These are phyloP conservation scores for Callorhinus ursinus DNA, from an alignment of 2,113 vertebrate genomes.

Conservation along the genomic window DNA sequence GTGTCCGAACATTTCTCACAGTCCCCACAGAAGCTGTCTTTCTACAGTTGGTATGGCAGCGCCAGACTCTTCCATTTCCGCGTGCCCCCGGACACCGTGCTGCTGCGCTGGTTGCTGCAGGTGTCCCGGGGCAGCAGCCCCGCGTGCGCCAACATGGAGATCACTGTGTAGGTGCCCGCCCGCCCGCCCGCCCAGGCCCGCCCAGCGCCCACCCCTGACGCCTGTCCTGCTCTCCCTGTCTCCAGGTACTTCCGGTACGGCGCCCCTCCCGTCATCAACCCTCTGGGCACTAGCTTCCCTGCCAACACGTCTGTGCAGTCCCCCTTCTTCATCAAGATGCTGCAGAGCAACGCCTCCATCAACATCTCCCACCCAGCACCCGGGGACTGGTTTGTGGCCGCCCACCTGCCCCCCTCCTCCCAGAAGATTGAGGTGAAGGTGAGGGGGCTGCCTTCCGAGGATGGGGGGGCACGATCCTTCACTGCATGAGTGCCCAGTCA, in stretches of 20 bases:
- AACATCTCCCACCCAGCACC: slow-evolving; percentile 91
- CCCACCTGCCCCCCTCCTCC: slow-evolving; percentile 93
- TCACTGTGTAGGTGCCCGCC: slow-evolving; percentile 89
- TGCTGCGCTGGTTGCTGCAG: slow-evolving; percentile 92
- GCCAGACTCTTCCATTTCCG: slow-evolving; percentile 93
- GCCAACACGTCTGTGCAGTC: slow-evolving; percentile 84
- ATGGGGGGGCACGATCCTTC: neutral
- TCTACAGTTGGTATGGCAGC: slow-evolving; percentile 94
- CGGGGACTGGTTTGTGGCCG: slow-evolving; percentile 94
- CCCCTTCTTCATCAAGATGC: slow-evolving; percentile 86
- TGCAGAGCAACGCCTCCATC: slow-evolving; percentile 86
- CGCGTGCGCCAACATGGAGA: slow-evolving; percentile 87
- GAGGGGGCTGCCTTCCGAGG: slow-evolving; percentile 24
- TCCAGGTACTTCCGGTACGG: slow-evolving; percentile 92
- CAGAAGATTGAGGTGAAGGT: slow-evolving; percentile 97
- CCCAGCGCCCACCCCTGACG: rapidly evolving
- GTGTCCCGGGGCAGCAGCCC: slow-evolving; percentile 86
- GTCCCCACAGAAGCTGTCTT: slow-evolving; percentile 92
- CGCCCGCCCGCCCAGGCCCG: rapidly evolving
- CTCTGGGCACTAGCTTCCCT: slow-evolving; percentile 88
- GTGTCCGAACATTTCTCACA: slow-evolving; percentile 93
- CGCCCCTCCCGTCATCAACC: slow-evolving; percentile 96
- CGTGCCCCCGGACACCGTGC: slow-evolving; percentile 91
- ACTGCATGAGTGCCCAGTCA: rapidly evolving
- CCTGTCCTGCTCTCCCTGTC: neutral